Percentiles rank a stretch among this genome's conserved stretches.
Evolutionary conservation across 2,797 vertebrate species (phyloP).

Genomic region (Zenarchopterus dispar): DNA sequence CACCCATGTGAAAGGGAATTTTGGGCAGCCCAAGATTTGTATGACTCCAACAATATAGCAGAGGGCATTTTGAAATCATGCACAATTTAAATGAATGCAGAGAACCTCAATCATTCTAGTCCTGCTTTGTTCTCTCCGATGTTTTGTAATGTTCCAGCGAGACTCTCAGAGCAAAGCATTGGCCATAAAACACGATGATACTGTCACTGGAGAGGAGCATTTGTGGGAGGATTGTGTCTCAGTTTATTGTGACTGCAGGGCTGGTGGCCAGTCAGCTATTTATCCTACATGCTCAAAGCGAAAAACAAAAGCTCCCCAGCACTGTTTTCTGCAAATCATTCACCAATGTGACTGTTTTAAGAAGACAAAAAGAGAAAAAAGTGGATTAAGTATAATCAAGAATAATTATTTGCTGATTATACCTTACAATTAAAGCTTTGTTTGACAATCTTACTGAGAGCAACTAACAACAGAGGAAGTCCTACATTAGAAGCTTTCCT

Average conservation of each 20-base stretch:
- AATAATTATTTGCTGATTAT: constrained; percentile 47
- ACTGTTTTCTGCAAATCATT: constrained; percentile 42
- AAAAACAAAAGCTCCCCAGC: constrained; percentile 37
- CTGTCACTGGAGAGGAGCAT: constrained; percentile 60
- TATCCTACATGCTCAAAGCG: constrained; percentile 43
- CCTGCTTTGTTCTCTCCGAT: constrained; percentile 46
- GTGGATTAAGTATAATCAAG: constrained; percentile 49
- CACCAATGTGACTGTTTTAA: constrained; percentile 37
- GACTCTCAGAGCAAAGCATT: constrained; percentile 49
- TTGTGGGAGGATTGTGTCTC: constrained; percentile 51
- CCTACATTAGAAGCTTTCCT: constrained; percentile 30
- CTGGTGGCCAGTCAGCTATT: constrained; percentile 58
- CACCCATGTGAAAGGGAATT: constrained; percentile 16
- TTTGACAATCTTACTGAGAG: constrained; percentile 32
- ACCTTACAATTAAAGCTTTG: constrained; percentile 43
- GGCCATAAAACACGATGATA: constrained; percentile 54
- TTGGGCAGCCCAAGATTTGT: constrained; percentile 7
- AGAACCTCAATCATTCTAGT: constrained; percentile 29
- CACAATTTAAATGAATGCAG: constrained; percentile 22
- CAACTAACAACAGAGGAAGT: constrained; percentile 23
- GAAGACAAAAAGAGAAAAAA: constrained; percentile 43
- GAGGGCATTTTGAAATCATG: constrained; percentile 17
- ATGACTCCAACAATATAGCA: constrained; percentile 14
- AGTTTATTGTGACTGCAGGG: constrained; percentile 50
- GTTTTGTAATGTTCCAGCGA: constrained; percentile 46